Conservation (phyloP, 2,113 vertebrate genomes). For the Ahaetulla prasina region DNA sequence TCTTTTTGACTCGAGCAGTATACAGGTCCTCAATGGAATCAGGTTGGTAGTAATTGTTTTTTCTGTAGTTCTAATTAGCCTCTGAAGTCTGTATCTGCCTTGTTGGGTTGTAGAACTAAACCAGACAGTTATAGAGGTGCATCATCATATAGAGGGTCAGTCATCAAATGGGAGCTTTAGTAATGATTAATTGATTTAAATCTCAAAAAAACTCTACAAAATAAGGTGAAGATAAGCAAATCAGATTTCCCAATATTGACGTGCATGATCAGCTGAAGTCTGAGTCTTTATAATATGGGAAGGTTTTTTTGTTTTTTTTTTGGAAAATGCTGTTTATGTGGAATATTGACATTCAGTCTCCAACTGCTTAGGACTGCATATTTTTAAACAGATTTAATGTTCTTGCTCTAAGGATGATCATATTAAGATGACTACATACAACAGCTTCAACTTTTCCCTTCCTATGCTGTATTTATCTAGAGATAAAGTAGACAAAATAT, state of each 20-base stretch:
- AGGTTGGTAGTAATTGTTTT: no score
- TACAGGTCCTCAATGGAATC: no score
- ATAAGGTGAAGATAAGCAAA: neutral
- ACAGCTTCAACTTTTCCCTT: neutral
- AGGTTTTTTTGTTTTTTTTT: neutral
- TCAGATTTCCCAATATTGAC: neutral
- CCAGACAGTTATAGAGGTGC: no score
- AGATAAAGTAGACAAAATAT: neutral
- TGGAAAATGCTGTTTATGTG: neutral
- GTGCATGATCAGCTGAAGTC: neutral
- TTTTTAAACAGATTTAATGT: neutral
- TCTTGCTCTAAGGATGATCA: neutral
- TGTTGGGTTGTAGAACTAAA: no score
- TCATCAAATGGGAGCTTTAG: neutral
- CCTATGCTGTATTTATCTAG: neutral
- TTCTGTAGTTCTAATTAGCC: no score
- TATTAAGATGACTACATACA: neutral
- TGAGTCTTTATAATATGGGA: neutral
- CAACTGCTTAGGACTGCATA: neutral
- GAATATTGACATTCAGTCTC: neutral
- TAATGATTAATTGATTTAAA: neutral
- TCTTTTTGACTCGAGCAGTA: no score
- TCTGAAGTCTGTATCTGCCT: no score
- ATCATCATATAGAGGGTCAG: neutral
- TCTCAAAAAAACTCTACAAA: neutral